Conservation (phyloP, 2,113 vertebrate genomes). For the Psophia crepitans region DNA sequence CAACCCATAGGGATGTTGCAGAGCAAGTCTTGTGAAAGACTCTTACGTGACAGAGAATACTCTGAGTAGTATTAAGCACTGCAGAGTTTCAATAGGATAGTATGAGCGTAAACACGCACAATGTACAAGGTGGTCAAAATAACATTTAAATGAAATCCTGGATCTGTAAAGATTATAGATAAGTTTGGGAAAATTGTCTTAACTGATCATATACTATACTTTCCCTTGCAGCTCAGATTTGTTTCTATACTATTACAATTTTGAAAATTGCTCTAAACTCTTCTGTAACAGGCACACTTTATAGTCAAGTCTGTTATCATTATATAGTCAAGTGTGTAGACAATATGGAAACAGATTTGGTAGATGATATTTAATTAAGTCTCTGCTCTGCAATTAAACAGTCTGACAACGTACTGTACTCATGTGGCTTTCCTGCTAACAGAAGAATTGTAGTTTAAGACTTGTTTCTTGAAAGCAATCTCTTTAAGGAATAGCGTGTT, state of each 20-base stretch:
- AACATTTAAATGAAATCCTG: not conserved
- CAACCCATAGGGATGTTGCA: not conserved
- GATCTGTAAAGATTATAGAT: not conserved
- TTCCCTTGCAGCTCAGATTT: not conserved
- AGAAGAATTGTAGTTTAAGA: not conserved
- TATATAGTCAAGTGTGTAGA: not conserved
- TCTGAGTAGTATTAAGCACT: not conserved
- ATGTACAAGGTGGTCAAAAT: not conserved
- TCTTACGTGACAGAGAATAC: not conserved
- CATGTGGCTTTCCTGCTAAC: not conserved
- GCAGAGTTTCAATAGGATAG: not conserved
- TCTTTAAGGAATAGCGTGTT: not conserved
- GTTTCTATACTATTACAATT: not conserved
- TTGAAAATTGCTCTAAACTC: not conserved
- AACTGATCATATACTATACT: not conserved
- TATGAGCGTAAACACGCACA: not conserved
- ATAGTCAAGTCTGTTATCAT: not conserved
- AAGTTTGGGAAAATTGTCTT: not conserved
- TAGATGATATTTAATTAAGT: not conserved
- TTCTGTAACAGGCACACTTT: not conserved
- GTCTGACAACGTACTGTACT: not conserved
- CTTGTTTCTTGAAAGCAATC: not conserved
- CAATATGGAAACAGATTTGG: not conserved
- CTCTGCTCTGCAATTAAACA: not conserved
- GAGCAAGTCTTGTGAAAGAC: conserved; percentile 9